A percentile compares a stretch with the other conserved stretches of the same genome.
Evolutionary conservation across 2,113 vertebrate genomes (phyloP).

Genomic region (Kryptolebias marmoratus): DNA sequence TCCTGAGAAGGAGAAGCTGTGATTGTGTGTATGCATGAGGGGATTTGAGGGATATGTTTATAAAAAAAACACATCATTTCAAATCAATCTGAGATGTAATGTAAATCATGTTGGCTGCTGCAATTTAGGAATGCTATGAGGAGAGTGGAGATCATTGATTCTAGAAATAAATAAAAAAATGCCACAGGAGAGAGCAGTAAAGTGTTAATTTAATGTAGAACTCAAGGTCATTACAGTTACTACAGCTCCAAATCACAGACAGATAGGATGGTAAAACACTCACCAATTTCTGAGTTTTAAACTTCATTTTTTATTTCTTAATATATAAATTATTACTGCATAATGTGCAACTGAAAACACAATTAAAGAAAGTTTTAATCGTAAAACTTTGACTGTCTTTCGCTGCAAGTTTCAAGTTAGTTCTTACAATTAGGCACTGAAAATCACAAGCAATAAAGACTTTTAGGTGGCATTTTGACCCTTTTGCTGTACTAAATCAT

Average conservation of each 20-base stretch:
- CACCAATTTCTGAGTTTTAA: too few relatives aligned
- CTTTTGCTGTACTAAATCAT: too few relatives aligned
- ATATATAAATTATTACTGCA: too few relatives aligned
- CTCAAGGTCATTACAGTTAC: conserved; percentile 30
- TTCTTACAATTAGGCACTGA: too few relatives aligned
- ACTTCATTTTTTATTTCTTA: too few relatives aligned
- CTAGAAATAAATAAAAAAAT: conserved; percentile 63
- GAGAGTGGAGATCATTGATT: conserved; percentile 67
- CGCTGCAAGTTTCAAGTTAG: too few relatives aligned
- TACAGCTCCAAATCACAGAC: not conserved
- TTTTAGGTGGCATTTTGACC: too few relatives aligned
- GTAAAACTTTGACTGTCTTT: too few relatives aligned
- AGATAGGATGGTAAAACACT: not conserved
- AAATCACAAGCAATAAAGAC: too few relatives aligned
- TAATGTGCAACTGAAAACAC: too few relatives aligned
- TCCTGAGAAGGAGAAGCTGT: conserved; percentile 20
- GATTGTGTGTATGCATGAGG: conserved; percentile 13
- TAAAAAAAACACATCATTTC: conserved; percentile 53
- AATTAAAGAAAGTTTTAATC: too few relatives aligned
- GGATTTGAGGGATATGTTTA: conserved; percentile 7
- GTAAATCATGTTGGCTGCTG: conserved; percentile 54
- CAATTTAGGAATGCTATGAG: conserved; percentile 53
- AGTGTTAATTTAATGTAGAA: conserved; percentile 23
- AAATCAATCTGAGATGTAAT: conserved; percentile 70
- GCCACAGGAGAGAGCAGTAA: conserved; percentile 37